These are phyloP conservation scores for Himalopsyche japonica DNA, from an alignment of 2,888 invertebrate genomes.

Conservation along the genomic window DNA sequence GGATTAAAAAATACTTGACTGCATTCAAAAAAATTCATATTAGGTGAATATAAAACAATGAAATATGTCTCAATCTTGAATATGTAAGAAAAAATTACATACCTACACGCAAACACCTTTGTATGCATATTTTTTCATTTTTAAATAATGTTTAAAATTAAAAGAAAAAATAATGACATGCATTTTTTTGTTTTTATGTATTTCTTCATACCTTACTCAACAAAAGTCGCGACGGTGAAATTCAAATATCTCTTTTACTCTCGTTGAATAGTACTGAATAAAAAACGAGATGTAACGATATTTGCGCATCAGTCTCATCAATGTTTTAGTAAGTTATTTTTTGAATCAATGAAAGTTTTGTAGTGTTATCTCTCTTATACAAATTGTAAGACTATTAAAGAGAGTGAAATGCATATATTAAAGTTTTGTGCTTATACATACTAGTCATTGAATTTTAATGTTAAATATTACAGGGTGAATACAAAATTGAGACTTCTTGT, in stretches of 20 bases:
- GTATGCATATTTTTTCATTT: not conserved
- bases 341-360: conserved; percentile 1
- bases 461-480: not conserved
- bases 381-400: not conserved
- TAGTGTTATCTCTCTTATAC: not conserved
- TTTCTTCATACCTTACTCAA: not conserved
- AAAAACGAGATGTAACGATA: not conserved
- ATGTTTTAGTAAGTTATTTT: not conserved
- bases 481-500: no score
- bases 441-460: not conserved
- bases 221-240: not conserved
- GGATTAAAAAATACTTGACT: no score
- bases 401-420: conserved; percentile 1
- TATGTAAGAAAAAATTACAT: not conserved
- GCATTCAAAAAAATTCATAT: no score
- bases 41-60: no score
- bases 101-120: not conserved
- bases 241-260: not conserved
- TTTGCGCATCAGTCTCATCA: not conserved
- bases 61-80: not conserved
- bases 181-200: not conserved
- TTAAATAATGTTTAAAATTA: not conserved
- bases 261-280: not conserved
- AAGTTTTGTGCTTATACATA: not conserved
- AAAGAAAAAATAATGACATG: not conserved